A percentile compares a stretch with the other conserved stretches of the same genome.
phyloP scores from a whole-genome alignment of 2,113 vertebrate genomes.

The Furnarius figulus region DNA sequence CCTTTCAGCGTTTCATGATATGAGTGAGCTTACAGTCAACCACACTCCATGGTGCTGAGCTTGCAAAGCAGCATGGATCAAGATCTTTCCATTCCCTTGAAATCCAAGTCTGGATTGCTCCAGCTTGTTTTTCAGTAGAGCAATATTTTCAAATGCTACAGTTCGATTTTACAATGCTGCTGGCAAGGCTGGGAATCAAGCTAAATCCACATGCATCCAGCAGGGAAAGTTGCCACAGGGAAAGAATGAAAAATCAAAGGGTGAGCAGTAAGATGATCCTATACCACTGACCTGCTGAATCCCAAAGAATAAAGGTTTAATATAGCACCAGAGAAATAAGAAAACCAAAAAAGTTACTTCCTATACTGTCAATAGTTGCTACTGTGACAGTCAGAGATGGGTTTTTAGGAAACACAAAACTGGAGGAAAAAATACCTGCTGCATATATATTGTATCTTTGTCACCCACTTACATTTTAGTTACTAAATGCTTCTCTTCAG shows the following conservation, averaged over 20 bases:
- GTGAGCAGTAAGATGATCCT: slow-evolving; percentile 9
- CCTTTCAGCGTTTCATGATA: neutral
- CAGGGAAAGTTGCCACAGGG: slow-evolving; percentile 12
- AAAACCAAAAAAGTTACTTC: neutral
- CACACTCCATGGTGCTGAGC: neutral
- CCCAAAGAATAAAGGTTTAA: slow-evolving; percentile 3
- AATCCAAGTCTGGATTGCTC: slow-evolving; percentile 34
- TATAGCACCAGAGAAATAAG: neutral
- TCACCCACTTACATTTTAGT: slow-evolving; percentile 2
- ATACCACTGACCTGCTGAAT: neutral
- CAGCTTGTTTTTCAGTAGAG: slow-evolving; percentile 28
- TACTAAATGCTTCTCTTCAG: slow-evolving; percentile 1
- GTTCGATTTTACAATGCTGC: slow-evolving; percentile 36
- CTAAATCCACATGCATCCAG: slow-evolving; percentile 25
- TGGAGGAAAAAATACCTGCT: neutral
- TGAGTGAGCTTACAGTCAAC: neutral
- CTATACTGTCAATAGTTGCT: neutral
- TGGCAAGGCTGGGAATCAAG: slow-evolving; percentile 14
- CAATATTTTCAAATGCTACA: slow-evolving; percentile 25
- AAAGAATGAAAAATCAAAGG: slow-evolving; percentile 20
- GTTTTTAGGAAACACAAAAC: neutral
- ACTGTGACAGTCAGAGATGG: neutral
- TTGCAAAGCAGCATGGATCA: neutral
- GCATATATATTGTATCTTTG: neutral
- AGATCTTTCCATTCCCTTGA: neutral